Conservation (phyloP, 2,888 invertebrate genomes). For the Orthosia gothica region DNA sequence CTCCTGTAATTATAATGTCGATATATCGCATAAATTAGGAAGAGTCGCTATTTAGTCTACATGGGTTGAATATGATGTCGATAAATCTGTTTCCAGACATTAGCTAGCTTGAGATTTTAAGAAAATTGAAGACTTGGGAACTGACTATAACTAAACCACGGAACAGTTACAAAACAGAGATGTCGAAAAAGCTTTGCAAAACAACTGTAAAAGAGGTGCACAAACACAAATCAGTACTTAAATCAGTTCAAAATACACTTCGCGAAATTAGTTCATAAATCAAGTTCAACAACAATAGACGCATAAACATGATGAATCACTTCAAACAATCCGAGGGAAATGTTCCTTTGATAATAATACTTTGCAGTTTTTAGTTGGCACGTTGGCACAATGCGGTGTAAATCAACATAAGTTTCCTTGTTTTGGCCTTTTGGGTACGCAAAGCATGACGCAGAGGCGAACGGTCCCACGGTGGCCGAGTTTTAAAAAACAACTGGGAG, state of each 20-base stretch:
- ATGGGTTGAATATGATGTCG: not conserved
- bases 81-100: not conserved
- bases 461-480: constrained; percentile 49
- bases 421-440: constrained; percentile 65
- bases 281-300: constrained; percentile 49
- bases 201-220: not conserved
- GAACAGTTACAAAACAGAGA: not conserved
- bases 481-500: constrained; percentile 35
- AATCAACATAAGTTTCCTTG: constrained; percentile 69
- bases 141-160: not conserved
- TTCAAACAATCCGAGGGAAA: constrained; percentile 36
- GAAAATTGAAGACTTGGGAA: not conserved
- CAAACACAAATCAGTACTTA: constrained; percentile 6
- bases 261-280: constrained; percentile 38
- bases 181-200: not conserved
- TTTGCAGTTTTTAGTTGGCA: constrained; percentile 52
- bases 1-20: constrained; percentile 42
- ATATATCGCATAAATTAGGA: constrained; percentile 15
- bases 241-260: constrained; percentile 16
- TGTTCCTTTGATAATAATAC: constrained; percentile 30
- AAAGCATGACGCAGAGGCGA: constrained; percentile 50
- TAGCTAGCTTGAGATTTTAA: not conserved
- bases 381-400: constrained; percentile 65
- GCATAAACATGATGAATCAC: constrained; percentile 55
- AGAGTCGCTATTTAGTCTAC: not conserved